These are phyloP conservation scores for Netelia inedita DNA, from an alignment of 2,888 invertebrate species.

Conservation along the genomic window DNA sequence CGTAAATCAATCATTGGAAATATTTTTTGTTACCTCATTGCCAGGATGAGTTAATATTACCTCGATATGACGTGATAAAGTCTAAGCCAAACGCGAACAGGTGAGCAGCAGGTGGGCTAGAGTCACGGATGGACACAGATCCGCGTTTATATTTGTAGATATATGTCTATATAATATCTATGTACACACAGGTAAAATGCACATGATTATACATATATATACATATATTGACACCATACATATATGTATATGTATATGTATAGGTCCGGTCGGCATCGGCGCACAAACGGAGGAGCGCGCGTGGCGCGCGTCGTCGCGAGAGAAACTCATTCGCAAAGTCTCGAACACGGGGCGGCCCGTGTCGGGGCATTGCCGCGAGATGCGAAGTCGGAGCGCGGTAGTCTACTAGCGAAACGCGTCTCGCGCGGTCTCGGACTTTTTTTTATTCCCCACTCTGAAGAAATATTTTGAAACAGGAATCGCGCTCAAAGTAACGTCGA, in stretches of 20 bases:
- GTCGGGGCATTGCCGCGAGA: constrained; percentile 62
- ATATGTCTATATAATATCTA: neutral
- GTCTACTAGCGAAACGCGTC: constrained; percentile 80
- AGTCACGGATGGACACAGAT: neutral
- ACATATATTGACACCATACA: neutral
- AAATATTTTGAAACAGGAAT: constrained; percentile 1
- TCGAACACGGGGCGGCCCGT: constrained; percentile 37
- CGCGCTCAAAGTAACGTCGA: neutral
- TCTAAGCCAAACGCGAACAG: constrained; percentile 31
- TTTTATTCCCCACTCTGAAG: constrained; percentile 17
- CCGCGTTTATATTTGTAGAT: neutral
- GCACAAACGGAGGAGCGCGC: constrained; percentile 54
- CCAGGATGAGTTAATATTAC: neutral
- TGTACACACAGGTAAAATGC: too few species aligned
- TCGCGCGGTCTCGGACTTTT: constrained; percentile 75
- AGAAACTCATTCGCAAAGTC: constrained; percentile 54
- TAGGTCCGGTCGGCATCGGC: constrained; percentile 63
- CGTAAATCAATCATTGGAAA: neutral
- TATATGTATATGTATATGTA: neutral
- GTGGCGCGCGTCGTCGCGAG: constrained; percentile 66
- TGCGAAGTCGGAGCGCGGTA: constrained; percentile 70
- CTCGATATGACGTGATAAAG: neutral
- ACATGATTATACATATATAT: neutral
- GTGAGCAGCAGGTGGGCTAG: constrained; percentile 63
- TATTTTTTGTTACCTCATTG: neutral